phyloP scores from a whole-genome alignment of 2,888 invertebrate species.

The Fabriciana adippe region DNA sequence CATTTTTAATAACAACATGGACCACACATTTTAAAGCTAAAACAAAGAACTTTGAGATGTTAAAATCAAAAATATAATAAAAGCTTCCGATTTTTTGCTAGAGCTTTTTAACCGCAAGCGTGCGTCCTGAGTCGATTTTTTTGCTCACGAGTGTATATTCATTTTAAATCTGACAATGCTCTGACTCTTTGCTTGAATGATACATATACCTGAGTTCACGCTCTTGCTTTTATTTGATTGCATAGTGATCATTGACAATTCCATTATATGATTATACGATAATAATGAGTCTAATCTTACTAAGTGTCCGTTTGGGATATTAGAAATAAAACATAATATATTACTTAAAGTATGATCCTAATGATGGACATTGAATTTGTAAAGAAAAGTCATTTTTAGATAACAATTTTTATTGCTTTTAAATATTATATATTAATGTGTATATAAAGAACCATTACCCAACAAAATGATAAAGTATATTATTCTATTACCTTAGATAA shows the following conservation, averaged over 20 bases:
- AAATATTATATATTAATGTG: neutral
- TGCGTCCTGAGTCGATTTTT: too few relatives aligned
- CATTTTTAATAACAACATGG: too few relatives aligned
- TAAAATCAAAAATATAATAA: too few relatives aligned
- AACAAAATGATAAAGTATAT: too few relatives aligned
- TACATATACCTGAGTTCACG: neutral
- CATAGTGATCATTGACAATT: neutral
- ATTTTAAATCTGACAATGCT: neutral
- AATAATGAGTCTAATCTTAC: constrained; percentile 8
- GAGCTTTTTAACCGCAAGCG: too few relatives aligned
- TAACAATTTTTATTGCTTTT: neutral
- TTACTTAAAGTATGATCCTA: neutral
- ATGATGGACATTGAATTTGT: neutral
- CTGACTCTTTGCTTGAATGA: neutral
- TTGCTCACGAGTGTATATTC: too few relatives aligned
- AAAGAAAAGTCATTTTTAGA: constrained; percentile 5
- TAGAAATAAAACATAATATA: constrained; percentile 6
- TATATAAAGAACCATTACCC: too few relatives aligned
- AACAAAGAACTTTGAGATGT: too few relatives aligned
- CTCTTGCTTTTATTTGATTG: neutral
- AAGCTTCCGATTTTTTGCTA: too few relatives aligned
- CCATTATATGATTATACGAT: neutral
- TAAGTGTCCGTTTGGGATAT: neutral
- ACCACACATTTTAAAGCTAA: too few relatives aligned
- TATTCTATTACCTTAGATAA: too few relatives aligned